A percentile compares a stretch with the other conserved stretches of the same genome.
These are phyloP conservation scores for Cosmia trapezina DNA, from an alignment of 2,888 invertebrate species.

Conservation along the genomic window DNA sequence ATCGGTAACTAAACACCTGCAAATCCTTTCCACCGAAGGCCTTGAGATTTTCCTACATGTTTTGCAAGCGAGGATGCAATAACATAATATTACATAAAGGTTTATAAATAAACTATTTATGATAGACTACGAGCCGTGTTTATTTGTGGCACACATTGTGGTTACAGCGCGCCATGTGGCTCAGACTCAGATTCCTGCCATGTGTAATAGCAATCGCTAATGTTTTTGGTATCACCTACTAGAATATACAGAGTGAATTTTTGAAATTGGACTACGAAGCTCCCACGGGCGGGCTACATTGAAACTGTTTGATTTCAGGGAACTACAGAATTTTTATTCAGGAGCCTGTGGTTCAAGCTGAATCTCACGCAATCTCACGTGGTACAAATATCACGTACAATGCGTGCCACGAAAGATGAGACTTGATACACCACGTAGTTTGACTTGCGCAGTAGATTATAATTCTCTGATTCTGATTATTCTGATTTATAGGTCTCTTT, in stretches of 20 bases:
- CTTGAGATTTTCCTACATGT: conserved; percentile 41
- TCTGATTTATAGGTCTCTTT: no score
- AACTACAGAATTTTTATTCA: no score
- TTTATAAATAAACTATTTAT: conserved; percentile 53
- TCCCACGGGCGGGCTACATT: no score
- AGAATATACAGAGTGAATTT: neutral
- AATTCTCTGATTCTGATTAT: no score
- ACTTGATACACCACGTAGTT: no score
- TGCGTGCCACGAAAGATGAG: no score
- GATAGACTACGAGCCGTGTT: conserved; percentile 11
- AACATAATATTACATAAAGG: conserved; percentile 31
- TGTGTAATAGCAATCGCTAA: conserved; percentile 23
- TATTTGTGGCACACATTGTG: conserved; percentile 31
- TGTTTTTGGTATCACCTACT: neutral
- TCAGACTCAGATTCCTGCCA: conserved; percentile 26
- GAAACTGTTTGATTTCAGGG: no score
- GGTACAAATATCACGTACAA: no score
- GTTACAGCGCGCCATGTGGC: conserved; percentile 41
- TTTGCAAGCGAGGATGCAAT: conserved; percentile 26
- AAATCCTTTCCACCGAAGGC: conserved; percentile 39
- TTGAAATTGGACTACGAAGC: neutral
- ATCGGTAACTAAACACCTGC: conserved; percentile 16
- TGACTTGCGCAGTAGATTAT: no score
- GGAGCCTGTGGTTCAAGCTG: no score
- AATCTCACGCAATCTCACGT: no score